Evolutionary conservation across 2,888 invertebrate genomes (phyloP).

Genomic region (Drosophila mercatorum): DNA sequence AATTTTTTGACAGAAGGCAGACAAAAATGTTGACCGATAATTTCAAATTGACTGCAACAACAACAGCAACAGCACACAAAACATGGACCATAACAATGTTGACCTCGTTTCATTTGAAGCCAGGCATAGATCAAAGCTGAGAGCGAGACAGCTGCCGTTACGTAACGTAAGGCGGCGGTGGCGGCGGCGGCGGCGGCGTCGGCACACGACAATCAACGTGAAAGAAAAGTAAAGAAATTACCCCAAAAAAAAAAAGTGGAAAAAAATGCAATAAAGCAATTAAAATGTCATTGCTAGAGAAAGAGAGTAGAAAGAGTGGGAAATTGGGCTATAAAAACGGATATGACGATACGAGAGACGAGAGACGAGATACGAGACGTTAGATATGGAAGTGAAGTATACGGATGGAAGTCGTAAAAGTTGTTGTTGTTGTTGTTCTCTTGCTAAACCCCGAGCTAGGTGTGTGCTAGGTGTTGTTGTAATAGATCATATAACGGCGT

Average conservation of each 20-base stretch:
- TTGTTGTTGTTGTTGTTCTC: background rate
- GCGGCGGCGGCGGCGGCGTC: background rate
- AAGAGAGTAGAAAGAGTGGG: slow-evolving; percentile 38
- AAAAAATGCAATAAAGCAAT: slow-evolving; percentile 76
- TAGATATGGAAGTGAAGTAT: slow-evolving; percentile 40
- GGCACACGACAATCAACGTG: slow-evolving; percentile 74
- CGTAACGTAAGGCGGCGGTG: slow-evolving; percentile 55
- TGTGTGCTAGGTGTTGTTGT: slow-evolving; percentile 19
- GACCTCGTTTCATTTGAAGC: slow-evolving; percentile 59
- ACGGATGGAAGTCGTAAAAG: slow-evolving; percentile 55
- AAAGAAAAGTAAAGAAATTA: slow-evolving; percentile 20
- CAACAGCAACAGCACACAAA: slow-evolving; percentile 37
- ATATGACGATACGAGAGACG: slow-evolving; percentile 67
- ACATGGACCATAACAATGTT: slow-evolving; percentile 70
- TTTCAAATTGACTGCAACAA: slow-evolving; percentile 71
- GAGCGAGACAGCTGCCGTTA: slow-evolving; percentile 62
- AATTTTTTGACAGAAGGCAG: slow-evolving; percentile 70
- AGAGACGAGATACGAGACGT: slow-evolving; percentile 58
- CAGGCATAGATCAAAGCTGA: slow-evolving; percentile 37
- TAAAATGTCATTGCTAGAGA: slow-evolving; percentile 75
- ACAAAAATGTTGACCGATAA: slow-evolving; percentile 79
- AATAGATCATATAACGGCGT: slow-evolving; percentile 37
- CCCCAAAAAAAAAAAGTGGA: slow-evolving; percentile 7
- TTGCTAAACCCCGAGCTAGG: slow-evolving; percentile 2
- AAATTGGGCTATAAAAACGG: slow-evolving; percentile 75